phyloP scores from a whole-genome alignment of 2,797 vertebrate species.

The Bradypus variegatus region DNA sequence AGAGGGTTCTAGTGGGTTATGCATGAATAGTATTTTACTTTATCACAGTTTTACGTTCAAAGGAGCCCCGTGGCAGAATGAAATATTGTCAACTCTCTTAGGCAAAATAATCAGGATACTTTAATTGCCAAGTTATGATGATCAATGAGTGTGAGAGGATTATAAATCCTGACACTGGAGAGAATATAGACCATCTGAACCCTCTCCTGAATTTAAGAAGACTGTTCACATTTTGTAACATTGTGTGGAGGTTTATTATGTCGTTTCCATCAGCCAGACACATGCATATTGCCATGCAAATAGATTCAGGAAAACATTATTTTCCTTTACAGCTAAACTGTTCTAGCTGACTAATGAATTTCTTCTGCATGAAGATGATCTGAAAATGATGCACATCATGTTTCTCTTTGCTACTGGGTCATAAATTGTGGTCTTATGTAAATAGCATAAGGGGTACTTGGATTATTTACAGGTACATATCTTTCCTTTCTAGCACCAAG shows the following conservation, averaged over 20 bases:
- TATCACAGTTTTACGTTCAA: constrained; percentile 47
- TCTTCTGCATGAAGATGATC: constrained; percentile 57
- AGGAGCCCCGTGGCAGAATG: constrained; percentile 31
- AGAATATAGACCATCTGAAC: constrained; percentile 25
- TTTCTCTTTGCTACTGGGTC: constrained; percentile 39
- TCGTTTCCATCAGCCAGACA: constrained; percentile 41
- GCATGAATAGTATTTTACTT: constrained; percentile 48
- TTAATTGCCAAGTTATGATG: constrained; percentile 50
- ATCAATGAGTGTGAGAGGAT: constrained; percentile 9
- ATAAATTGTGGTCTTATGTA: constrained; percentile 58
- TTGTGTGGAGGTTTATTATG: constrained; percentile 47
- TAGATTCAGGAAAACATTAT: constrained; percentile 56
- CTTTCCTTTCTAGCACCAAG: constrained; percentile 28
- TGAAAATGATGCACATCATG: constrained; percentile 44
- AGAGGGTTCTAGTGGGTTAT: constrained; percentile 13
- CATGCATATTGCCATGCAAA: constrained; percentile 57
- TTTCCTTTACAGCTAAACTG: constrained; percentile 53
- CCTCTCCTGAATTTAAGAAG: constrained; percentile 44
- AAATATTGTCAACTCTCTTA: constrained; percentile 54
- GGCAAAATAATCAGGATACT: constrained; percentile 51
- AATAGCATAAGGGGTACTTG: constrained; percentile 28
- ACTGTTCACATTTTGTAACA: constrained; percentile 35
- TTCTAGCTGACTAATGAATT: constrained; percentile 64
- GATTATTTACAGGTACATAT: constrained; percentile 54
- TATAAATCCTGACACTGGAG: constrained; percentile 44